Evolutionary conservation across 2,888 invertebrate genomes (phyloP), one percentile per base, ranked within the genome.

Genomic region (Cryptophagus acutangulus): DNA sequence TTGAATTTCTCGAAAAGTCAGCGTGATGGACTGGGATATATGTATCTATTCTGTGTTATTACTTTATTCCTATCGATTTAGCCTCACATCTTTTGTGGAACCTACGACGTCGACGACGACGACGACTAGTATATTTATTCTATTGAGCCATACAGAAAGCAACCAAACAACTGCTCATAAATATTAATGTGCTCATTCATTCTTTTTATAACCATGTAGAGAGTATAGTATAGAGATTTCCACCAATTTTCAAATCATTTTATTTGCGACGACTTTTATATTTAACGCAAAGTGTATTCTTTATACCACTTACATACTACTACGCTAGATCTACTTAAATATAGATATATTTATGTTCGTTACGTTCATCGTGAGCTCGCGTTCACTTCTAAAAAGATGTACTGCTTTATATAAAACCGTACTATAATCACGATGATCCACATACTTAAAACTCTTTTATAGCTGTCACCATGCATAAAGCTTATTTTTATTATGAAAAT

Each of bases 21-120:
- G 55, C 53, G 55, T 61, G 65, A 65, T 63, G 63, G 63, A 63
- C 61, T 60, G 59, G 59, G 58, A 64, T 62, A n/a, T n/a, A 63
- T 60, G 63, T 60, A 62, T 63, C 62, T 60, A 61, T 65, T 58
- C 59, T 58, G 46, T 54, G 60, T 63, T 66, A 66, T 66, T 66
- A 62, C 65, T 65, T 63, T 63, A 62, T 62, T 62, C 58, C 57
- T 54, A 61, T 63, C 62, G 62, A 62, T 61, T 60, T 55, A 48
- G 55, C 50, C 55, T 49, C 12, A 12, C 26, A 4, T 53, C 46
- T 54, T 54, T 57, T 55, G 48, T 57, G 43, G 43, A 30, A 31
- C 13, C 31, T 16, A 15, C 31, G 31, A 20, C n/a, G n/a, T 3
- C 9, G 26, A 26, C n/a, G 3, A 26, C 9, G 26, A 4, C n/a